Conservation (phyloP, 2,888 invertebrate species). For the Caenorhabditis sp. region DNA sequence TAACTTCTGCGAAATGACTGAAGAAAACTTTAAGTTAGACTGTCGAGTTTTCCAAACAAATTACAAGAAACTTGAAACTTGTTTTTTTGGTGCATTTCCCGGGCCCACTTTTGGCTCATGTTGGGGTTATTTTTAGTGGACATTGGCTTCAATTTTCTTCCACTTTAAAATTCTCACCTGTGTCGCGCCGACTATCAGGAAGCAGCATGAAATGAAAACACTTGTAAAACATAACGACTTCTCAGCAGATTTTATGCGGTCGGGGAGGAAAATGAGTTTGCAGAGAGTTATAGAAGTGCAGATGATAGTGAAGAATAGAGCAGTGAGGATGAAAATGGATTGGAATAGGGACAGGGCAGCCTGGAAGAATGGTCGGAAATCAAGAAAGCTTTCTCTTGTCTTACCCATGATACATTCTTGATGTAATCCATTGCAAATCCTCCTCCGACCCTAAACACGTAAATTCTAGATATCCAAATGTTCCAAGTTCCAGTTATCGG, state of each 20-base stretch:
- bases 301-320: constrained; percentile 22
- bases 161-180: constrained; percentile 21
- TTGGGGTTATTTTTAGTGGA: too few species aligned
- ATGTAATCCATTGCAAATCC: constrained; percentile 34
- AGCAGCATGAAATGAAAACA: constrained; percentile 25
- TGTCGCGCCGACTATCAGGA: constrained; percentile 21
- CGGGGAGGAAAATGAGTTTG: constrained; percentile 30
- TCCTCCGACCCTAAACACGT: neutral
- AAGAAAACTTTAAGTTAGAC: too few species aligned
- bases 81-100: too few species aligned
- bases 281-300: constrained; percentile 33
- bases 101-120: too few species aligned
- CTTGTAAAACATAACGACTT: constrained; percentile 45
- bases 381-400: too few species aligned
- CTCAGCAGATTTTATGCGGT: constrained; percentile 41
- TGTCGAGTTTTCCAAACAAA: too few species aligned
- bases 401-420: constrained; percentile 28
- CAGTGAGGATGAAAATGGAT: constrained; percentile 37
- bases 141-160: too few species aligned
- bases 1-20: too few species aligned
- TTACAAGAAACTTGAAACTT: too few species aligned
- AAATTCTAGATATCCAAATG: constrained; percentile 7
- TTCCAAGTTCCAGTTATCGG: constrained; percentile 26
- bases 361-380: too few species aligned
- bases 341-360: constrained; percentile 40